These are phyloP conservation scores for Acholoe squamosa DNA, from an alignment of 2,888 invertebrate species.

Conservation along the genomic window DNA sequence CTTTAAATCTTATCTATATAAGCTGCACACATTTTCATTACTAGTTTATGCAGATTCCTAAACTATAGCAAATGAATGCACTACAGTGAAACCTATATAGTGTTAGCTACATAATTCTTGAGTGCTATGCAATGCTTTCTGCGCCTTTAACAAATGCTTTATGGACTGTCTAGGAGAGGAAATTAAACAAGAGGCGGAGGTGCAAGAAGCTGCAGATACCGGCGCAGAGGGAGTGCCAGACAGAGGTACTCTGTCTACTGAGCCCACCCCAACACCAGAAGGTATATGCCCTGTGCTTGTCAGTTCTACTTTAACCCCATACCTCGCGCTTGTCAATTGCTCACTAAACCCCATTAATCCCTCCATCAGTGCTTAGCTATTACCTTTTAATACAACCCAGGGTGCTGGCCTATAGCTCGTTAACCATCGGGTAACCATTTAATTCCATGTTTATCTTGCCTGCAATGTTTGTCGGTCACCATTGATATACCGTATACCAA, in stretches of 20 bases:
- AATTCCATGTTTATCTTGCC: too few relatives aligned
- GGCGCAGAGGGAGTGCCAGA: neutral
- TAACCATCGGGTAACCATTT: too few relatives aligned
- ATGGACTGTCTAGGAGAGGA: slow-evolving; percentile 5
- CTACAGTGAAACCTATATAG: neutral
- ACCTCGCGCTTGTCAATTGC: neutral
- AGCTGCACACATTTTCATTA: too few relatives aligned
- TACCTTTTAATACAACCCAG: neutral
- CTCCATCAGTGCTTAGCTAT: neutral
- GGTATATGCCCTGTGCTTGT: neutral
- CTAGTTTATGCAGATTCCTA: too few relatives aligned
- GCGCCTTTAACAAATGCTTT: neutral
- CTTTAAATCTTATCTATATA: too few relatives aligned
- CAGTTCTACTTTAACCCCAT: neutral
- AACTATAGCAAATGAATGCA: too few relatives aligned
- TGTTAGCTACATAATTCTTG: neutral
- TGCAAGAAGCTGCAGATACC: neutral
- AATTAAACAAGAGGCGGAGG: slow-evolving; percentile 16
- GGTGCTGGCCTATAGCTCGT: neutral
- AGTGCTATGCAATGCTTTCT: neutral
- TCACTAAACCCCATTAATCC: neutral
- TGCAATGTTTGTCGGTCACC: too few relatives aligned
- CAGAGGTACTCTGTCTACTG: neutral
- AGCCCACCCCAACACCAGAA: slow-evolving; percentile 15
- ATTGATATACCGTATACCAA: too few relatives aligned